Evolutionary conservation across 2,888 invertebrate genomes (phyloP), one percentile per base, ranked within the genome.

Genomic region (Dryocosmus kuriphilus): DNA sequence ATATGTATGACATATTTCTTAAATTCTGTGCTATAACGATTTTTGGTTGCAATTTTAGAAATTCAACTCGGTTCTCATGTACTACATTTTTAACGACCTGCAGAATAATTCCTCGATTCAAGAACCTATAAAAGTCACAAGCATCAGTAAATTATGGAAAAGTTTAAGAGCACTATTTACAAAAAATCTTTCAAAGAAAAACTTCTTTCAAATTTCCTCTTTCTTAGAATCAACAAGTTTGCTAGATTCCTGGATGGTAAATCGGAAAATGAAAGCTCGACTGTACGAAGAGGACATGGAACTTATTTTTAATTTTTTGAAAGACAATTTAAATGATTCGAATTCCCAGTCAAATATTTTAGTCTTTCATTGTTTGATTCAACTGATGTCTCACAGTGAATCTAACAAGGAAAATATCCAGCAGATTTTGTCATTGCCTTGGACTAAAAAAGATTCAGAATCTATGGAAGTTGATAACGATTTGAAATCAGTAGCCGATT

Each of bases 81-180:
- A 87, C 35, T 88, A 87, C 57, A 83, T 91, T 74, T 80, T 87
- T 46, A 83, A 84, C 51, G 89, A 91, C 55, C 77, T 90, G 22
- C 85, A 80, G 80, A 82, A 74, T 8, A 67, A 75, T 30, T 24
- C 16, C 4, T 30, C 24, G 38, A 41, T 77, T n/a, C 61, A 76
- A 27, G 27, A 46, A n/a, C 41, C 63, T 27, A 74, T 83, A 67
- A 75, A 80, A n/a, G 79, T 81, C 46, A 77, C 79, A 22, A 80
- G 85, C 30, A 65, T 82, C 0, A 89, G 89, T 35, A 80, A 83
- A 24, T 78, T 88, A 30, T 91, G 91, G 91, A 76, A 62, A 41
- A 61, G 77, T 38, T 75, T 90, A 38, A 82, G 80, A 74, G 81
- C 84, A 57, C 67, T 79, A 30, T 85, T 90, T 38, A 65, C 79